Evolutionary conservation across 2,888 invertebrate species (phyloP).

Genomic region (Elegia similella): DNA sequence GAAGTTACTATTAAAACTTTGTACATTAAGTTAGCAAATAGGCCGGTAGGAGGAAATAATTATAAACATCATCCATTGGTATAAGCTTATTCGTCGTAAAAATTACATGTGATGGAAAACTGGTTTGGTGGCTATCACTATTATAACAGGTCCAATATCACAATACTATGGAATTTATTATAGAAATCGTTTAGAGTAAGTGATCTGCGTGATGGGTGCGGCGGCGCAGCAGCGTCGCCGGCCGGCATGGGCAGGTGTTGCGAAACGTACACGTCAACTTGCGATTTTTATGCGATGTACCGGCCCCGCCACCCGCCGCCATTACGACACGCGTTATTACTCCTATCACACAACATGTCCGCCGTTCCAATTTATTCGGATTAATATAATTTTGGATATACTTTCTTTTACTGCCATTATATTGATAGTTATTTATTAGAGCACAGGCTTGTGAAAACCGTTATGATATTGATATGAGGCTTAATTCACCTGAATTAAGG

Average conservation of each 20-base stretch:
- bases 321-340: conserved; percentile 59
- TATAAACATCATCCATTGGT: not conserved
- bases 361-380: conserved; percentile 41
- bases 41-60: too few relatives aligned
- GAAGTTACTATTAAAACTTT: too few relatives aligned
- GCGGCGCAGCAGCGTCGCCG: conserved; percentile 21
- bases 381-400: conserved; percentile 33
- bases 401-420: not conserved
- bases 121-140: conserved; percentile 13
- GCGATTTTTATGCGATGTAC: conserved; percentile 63
- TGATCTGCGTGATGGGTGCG: conserved; percentile 8
- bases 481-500: too few relatives aligned
- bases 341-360: conserved; percentile 54
- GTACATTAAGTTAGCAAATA: too few relatives aligned
- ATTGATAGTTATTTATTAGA: not conserved
- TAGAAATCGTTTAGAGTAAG: not conserved
- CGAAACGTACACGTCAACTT: conserved; percentile 59
- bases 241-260: conserved; percentile 52
- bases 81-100: not conserved
- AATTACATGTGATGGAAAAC: not conserved
- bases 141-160: not conserved
- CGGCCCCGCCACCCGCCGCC: conserved; percentile 39
- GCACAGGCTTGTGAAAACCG: not conserved
- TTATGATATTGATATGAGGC: not conserved
- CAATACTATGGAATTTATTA: not conserved